Evolutionary conservation across 2,797 vertebrate species (phyloP).

Genomic region (Cephalopachus bancanus): DNA sequence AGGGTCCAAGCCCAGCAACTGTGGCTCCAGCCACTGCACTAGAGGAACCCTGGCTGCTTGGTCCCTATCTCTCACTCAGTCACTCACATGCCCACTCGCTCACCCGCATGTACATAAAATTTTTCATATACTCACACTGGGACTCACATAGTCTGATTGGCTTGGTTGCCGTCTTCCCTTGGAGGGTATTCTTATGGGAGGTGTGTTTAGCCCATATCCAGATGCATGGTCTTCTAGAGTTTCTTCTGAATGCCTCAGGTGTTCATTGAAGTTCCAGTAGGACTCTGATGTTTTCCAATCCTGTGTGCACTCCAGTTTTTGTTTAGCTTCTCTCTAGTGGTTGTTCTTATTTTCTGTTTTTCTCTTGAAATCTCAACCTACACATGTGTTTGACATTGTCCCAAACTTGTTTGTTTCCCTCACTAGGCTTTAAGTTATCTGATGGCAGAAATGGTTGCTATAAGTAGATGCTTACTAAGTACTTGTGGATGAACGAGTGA

Average conservation of each 20-base stretch:
- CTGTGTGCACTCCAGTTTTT: neutral
- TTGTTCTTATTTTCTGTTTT: neutral
- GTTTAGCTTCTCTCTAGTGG: neutral
- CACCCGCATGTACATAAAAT: too few relatives aligned
- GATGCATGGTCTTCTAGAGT: neutral
- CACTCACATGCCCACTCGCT: too few relatives aligned
- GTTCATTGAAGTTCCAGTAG: neutral
- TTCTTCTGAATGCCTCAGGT: neutral
- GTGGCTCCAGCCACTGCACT: too few relatives aligned
- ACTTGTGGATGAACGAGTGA: neutral
- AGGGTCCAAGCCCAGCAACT: too few relatives aligned
- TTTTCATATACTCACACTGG: too few relatives aligned
- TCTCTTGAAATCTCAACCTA: neutral
- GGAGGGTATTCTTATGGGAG: neutral
- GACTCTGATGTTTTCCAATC: neutral
- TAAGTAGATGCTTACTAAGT: neutral
- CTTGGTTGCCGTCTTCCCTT: too few relatives aligned
- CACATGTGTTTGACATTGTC: neutral
- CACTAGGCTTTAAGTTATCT: neutral
- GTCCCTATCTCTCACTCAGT: too few relatives aligned
- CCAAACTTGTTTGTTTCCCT: neutral
- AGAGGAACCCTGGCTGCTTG: too few relatives aligned
- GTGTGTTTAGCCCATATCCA: neutral
- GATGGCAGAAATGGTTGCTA: neutral
- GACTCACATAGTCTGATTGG: too few relatives aligned